Base-by-base conservation (phyloP, 2,888 invertebrate genomes). In the Spicauda simplicius region DNA sequence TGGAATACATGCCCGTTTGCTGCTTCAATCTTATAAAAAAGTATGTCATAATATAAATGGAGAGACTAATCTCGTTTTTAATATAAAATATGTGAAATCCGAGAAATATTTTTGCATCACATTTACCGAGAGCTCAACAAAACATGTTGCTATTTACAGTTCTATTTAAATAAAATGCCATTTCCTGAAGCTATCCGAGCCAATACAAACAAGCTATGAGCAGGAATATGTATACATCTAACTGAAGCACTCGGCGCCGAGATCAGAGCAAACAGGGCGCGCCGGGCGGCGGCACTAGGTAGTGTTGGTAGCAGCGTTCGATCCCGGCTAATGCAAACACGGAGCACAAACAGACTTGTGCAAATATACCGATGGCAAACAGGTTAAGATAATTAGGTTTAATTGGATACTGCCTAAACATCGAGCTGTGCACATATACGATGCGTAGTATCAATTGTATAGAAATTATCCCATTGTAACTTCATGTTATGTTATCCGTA, bases 331-430 rank as follows among this genome's bases (percentile, higher is more conserved):
- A 45, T 45, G 45, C 45, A 45, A 45, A 45, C 45, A 45, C 45
- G 45, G 41, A 45, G 54, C 6, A 57, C 56, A 57, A 57, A 37
- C 56, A 57, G 19, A 57, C 56, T 19, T 18, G 10, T 37, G 19
- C 20, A 56, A 37, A 56, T 37, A 56, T 45, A 45, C 11, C 37
- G 16, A 57, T 33, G 14, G 19, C 56, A 41, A 57, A 57, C 41
- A 12, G 37, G 41, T 57, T 57, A 57, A 57, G 56, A 57, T 57
- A 45, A 45, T 45, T 45, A 45, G 45, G 4, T 45, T 45, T n/a
- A 45, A 45, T 45, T 45, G 6, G 45, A n/a, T 11, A n/a, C 12
- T 4, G 45, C 41, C 14, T 14, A 14, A 45, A 45, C 45, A 45
- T 41, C 14, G 45, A 0, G 45, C 45, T 45, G n/a, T 45, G 45